Base-by-base conservation (phyloP, 2,888 invertebrate species). In the Deilephila porcellus region DNA sequence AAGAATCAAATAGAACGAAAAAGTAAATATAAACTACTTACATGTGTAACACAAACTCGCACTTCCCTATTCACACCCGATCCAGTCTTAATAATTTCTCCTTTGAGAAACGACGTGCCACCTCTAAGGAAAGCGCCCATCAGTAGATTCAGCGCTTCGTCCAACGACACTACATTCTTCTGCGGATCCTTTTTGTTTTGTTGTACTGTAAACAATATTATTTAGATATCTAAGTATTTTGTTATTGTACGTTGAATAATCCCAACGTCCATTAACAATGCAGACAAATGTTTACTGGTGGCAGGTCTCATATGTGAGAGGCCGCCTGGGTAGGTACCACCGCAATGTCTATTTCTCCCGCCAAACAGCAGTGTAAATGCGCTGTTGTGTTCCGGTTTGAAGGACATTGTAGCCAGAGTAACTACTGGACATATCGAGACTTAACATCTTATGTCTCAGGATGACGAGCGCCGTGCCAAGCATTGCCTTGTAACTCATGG, bases 21-120 rank as follows among this genome's bases (percentile, higher is more conserved):
- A 25, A 25, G 53, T 37, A 52, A 63, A 64, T 37, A 71, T 8
- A 72, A 0, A n/a, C 72, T 77, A 95, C 97, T 96, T 92, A 98
- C 98, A 95, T 99, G 98, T 5, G 99, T 99, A 0, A 99, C 98
- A 75, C 99, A 99, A 74, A 99, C 99, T 79, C 99, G 96, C 73
- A 99, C 98, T 95, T 99, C 99, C 77, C 99, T 95, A 89, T 98
- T 99, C 0, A 99, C 98, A 11, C 98, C 97, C 0, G 98, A 98
- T 79, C 97, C 97, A 5, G 99, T 98, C 92, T 99, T 99, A 80
- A 99, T 99, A 87, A 99, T 99, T 93, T 99, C 99, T 29, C 98
- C 98, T 91, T 99, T 99, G 34, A 99, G 94, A 88, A 99, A 99
- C 0, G 98, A 98, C 3, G 97, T 98, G 19, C 99, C 99, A 0